Evolutionary conservation across 2,113 vertebrate species (phyloP).

Genomic region (Plecturocebus donacophilus): DNA sequence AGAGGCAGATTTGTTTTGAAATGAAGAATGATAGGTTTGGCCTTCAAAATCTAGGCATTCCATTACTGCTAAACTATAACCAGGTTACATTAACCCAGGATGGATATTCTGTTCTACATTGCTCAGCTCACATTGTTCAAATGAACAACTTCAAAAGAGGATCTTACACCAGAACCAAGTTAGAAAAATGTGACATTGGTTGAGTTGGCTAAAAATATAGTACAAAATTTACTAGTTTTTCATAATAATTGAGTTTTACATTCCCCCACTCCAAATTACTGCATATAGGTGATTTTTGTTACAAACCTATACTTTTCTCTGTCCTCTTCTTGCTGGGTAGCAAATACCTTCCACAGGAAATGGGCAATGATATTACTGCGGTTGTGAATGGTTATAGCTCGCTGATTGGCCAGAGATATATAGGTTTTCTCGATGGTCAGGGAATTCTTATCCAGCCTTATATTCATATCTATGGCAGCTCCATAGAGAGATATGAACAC

Average conservation of each 20-base stretch:
- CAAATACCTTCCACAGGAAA: constrained; percentile 90
- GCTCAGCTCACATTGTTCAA: neutral
- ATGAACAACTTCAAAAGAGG: neutral
- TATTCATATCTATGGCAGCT: constrained; percentile 85
- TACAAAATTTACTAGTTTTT: neutral
- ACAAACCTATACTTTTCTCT: constrained; percentile 84
- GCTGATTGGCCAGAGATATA: constrained; percentile 82
- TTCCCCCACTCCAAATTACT: neutral
- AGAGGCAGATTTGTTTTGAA: neutral
- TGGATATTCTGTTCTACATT: neutral
- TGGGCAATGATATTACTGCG: constrained; percentile 85
- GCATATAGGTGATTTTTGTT: neutral
- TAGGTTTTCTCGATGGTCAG: constrained; percentile 88
- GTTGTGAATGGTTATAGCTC: constrained; percentile 87
- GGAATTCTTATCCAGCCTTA: constrained; percentile 86
- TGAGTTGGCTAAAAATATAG: neutral
- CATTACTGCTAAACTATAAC: neutral
- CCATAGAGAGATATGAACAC: constrained; percentile 87
- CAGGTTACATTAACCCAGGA: neutral
- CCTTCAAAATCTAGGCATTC: constrained; percentile 53
- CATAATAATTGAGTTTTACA: neutral
- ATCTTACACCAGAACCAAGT: neutral
- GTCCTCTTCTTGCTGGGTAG: constrained; percentile 86
- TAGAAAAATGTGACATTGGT: neutral
- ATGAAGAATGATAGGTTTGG: neutral